Evolutionary conservation across 30 jellyfish, hydroid and myxozoan species (phyloP).

Genomic region (Pseudorhiza aurosa): DNA sequence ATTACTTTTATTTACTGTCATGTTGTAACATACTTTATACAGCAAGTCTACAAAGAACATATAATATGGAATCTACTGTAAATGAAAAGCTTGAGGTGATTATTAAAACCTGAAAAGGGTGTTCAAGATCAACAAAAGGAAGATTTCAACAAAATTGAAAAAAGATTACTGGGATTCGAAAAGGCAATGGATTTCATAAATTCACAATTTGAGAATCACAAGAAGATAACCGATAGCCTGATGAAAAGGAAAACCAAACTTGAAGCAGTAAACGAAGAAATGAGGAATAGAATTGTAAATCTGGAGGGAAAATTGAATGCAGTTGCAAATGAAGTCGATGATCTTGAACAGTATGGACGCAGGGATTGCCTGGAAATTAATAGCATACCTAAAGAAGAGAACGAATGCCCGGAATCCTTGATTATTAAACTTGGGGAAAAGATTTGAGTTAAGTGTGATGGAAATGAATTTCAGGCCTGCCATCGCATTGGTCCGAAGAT

Average conservation of each 20-base stretch:
- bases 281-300: background rate
- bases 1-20: background rate
- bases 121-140: no score
- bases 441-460: slow-evolving; percentile 27
- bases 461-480: slow-evolving; percentile 1
- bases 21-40: background rate
- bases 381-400: slow-evolving; percentile 23
- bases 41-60: background rate
- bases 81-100: background rate
- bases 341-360: slow-evolving; percentile 30
- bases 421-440: slow-evolving; percentile 14
- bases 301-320: background rate
- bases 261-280: slow-evolving; percentile 7
- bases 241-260: slow-evolving; percentile 7
- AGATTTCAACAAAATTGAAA: slow-evolving; percentile 1
- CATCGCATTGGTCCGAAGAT: slow-evolving; percentile 7
- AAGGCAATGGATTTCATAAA: slow-evolving; percentile 15
- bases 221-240: background rate
- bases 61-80: background rate
- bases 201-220: slow-evolving; percentile 15
- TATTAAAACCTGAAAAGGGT: background rate
- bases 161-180: slow-evolving; percentile 1
- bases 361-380: slow-evolving; percentile 14
- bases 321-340: background rate
- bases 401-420: slow-evolving; percentile 16